Evolutionary conservation across 2,888 invertebrate genomes (phyloP), one percentile per base, ranked within the genome.

Genomic region (Chydorus sphaericus): DNA sequence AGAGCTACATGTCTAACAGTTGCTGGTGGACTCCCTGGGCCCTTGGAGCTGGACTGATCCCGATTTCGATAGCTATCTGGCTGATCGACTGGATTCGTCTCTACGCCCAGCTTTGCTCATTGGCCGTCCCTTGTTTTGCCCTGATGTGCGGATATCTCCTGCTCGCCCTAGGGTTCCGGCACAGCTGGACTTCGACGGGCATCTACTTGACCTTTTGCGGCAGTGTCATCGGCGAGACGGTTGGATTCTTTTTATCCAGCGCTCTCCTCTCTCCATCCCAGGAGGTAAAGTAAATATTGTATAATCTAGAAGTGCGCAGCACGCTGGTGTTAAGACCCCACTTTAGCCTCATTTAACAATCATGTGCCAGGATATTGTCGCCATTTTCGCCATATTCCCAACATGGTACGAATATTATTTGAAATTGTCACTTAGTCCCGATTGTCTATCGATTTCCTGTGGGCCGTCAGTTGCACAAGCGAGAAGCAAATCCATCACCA

Each of bases 101-200:
- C 28, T 44, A 44, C 28, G 23, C 44, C 23, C 26, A 44, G 18
- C 44, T 52, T 49, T 67, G 67, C 61, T 63, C 64, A 18, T 57
- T 67, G 4, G 48, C 67, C 29, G 66, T 68, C 28, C 68, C 69
- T 14, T 64, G 67, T 60, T 68, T 69, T 61, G 64, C 66, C 58
- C 64, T 69, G 20, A 57, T 64, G 16, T 67, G 66, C 52, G 56
- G 48, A 11, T 69, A 68, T 58, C 68, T 65, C 60, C 67, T 68
- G 66, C 60, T 69, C 48, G 64, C 69, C 3, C 58, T 69, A 39
- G 67, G 64, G 59, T 62, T 68, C 38, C 63, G 69, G 37, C 64
- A 66, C 55, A 65, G 66, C 10, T 69, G 69, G 68, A 67, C 64
- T 60, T 63, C 63, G 31, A 67, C 67, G 14, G 68, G 68, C 62